These are phyloP conservation scores for Silurus aristotelis DNA, from an alignment of 2,797 vertebrate species.

Conservation along the genomic window DNA sequence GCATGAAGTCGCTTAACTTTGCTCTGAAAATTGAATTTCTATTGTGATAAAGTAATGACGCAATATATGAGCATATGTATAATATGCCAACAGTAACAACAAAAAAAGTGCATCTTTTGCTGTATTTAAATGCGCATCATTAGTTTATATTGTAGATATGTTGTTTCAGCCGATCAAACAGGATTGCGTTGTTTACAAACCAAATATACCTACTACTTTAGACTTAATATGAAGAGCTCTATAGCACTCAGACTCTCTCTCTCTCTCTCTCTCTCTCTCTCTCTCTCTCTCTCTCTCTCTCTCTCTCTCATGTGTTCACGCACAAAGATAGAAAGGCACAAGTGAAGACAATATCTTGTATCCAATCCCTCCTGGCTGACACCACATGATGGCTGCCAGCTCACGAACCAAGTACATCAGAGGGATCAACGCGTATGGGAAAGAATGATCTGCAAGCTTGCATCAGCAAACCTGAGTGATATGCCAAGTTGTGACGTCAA, in stretches of 20 bases:
- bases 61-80: neutral
- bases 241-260: constrained; percentile 19
- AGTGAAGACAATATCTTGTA: constrained; percentile 44
- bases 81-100: neutral
- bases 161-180: neutral
- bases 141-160: neutral
- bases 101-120: neutral
- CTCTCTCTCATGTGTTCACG: constrained; percentile 8
- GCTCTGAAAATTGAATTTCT: constrained; percentile 8
- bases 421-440: constrained; percentile 49
- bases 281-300: neutral
- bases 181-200: neutral
- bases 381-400: constrained; percentile 46
- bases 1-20: constrained; percentile 20
- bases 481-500: constrained; percentile 39
- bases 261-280: neutral
- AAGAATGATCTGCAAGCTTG: constrained; percentile 35
- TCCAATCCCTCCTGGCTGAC: constrained; percentile 46
- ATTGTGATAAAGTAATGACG: neutral
- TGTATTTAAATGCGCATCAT: neutral
- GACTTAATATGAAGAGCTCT: constrained; percentile 34
- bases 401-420: constrained; percentile 29
- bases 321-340: constrained; percentile 37
- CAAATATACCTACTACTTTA: constrained; percentile 17
- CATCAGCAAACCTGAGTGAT: constrained; percentile 39